phyloP scores from a whole-genome alignment of 2,797 vertebrate genomes.

The Semotilus atromaculatus region DNA sequence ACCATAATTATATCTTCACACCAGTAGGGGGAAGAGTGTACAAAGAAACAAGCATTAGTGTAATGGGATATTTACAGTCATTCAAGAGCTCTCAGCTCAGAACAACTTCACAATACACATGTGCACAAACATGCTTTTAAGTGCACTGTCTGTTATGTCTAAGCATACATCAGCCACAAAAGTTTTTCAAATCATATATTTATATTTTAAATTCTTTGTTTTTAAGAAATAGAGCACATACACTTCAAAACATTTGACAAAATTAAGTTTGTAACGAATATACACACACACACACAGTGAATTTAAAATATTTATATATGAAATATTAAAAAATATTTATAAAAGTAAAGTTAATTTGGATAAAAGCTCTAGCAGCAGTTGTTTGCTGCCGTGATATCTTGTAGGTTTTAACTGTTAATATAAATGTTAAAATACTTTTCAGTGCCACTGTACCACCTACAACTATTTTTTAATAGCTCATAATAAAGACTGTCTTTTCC shows the following conservation, averaged over 20 bases:
- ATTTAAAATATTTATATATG: background rate
- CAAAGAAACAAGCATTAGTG: constrained; percentile 72
- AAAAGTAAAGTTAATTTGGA: background rate
- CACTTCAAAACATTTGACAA: background rate
- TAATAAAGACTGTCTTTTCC: background rate
- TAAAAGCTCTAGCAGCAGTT: background rate
- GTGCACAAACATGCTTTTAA: constrained; percentile 39
- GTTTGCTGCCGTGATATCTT: background rate
- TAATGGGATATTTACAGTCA: constrained; percentile 54
- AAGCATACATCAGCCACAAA: background rate
- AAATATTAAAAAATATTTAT: background rate
- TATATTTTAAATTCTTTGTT: too few species aligned
- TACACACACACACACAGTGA: background rate
- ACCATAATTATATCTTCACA: constrained; percentile 71
- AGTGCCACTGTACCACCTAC: background rate
- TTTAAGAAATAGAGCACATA: background rate
- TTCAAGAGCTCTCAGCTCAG: constrained; percentile 46
- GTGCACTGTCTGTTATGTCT: constrained; percentile 3
- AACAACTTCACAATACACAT: constrained; percentile 38
- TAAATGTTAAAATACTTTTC: background rate
- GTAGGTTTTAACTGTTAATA: background rate
- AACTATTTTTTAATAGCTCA: too few species aligned
- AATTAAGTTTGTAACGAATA: background rate
- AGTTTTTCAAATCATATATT: too few species aligned
- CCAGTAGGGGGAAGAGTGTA: constrained; percentile 84